Percentiles rank a stretch among this genome's conserved stretches.
phyloP scores from a whole-genome alignment of 92 coral and sea anemone genomes.

The Porites divaricata region DNA sequence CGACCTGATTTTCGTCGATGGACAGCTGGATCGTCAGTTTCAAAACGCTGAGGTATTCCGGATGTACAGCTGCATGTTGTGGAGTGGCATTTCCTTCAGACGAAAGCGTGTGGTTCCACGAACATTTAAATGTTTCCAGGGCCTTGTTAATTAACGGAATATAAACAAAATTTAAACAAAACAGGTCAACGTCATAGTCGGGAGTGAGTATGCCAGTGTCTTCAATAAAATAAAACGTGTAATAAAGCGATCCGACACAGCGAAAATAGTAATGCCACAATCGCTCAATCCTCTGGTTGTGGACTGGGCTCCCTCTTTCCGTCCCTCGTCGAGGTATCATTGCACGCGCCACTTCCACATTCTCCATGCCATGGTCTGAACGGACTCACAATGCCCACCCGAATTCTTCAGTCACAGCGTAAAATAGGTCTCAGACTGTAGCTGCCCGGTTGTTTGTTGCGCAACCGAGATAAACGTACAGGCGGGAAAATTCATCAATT shows the following conservation, averaged over 20 bases:
- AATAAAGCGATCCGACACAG: conserved; percentile 47
- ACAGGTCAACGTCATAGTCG: conserved; percentile 37
- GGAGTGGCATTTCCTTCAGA: conserved; percentile 1
- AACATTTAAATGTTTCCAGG: background rate
- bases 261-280: conserved; percentile 54
- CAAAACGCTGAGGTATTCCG: conserved; percentile 13
- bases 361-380: conserved; percentile 40
- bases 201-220: conserved; percentile 38
- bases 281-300: conserved; percentile 51
- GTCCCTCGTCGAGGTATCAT: conserved; percentile 49
- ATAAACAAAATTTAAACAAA: conserved; percentile 30
- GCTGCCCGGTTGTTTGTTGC: conserved; percentile 33
- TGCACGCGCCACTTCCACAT: conserved; percentile 35
- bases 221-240: conserved; percentile 45
- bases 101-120: conserved; percentile 26
- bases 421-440: conserved; percentile 12
- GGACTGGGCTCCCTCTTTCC: conserved; percentile 54
- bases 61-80: conserved; percentile 19
- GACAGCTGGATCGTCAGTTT: background rate
- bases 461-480: conserved; percentile 35
- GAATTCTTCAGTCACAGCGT: conserved; percentile 29
- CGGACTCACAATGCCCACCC: conserved; percentile 49
- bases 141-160: background rate
- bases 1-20: conserved; percentile 1
- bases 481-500: conserved; percentile 53